A percentile compares a stretch with the other conserved stretches of the same genome.
phyloP scores from a whole-genome alignment of 2,888 invertebrate species.

The Therioaphis trifolii region DNA sequence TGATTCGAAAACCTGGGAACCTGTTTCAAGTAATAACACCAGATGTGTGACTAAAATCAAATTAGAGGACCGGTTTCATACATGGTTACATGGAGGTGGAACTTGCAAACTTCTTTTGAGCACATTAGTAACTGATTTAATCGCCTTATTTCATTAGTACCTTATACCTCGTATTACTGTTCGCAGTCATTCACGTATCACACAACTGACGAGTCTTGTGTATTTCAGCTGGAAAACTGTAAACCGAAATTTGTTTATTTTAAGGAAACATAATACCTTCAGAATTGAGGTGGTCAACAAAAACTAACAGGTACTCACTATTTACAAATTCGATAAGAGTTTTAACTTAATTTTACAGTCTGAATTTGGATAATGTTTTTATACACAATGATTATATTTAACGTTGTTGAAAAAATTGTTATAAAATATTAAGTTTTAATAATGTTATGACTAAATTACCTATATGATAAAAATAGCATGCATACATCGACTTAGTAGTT shows the following conservation, averaged over 20 bases:
- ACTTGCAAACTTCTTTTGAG: constrained; percentile 19
- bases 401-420: too few relatives aligned
- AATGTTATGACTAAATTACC: too few relatives aligned
- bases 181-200: neutral
- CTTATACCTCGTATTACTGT: neutral
- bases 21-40: constrained; percentile 12
- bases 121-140: neutral
- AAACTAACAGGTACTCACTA: neutral
- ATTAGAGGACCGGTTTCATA: constrained; percentile 46
- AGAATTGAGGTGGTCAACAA: neutral
- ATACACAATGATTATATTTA: too few relatives aligned
- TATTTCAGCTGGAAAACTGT: neutral
- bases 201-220: neutral
- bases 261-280: neutral
- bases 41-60: neutral
- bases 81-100: constrained; percentile 20
- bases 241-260: neutral
- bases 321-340: too few relatives aligned
- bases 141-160: neutral
- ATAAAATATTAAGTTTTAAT: too few relatives aligned
- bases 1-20: constrained; percentile 7
- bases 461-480: too few relatives aligned
- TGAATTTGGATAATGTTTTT: too few relatives aligned
- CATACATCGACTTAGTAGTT: too few relatives aligned
- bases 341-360: neutral